Evolutionary conservation across 2,113 vertebrate genomes (phyloP).

Genomic region (Acrocephalus kingi): DNA sequence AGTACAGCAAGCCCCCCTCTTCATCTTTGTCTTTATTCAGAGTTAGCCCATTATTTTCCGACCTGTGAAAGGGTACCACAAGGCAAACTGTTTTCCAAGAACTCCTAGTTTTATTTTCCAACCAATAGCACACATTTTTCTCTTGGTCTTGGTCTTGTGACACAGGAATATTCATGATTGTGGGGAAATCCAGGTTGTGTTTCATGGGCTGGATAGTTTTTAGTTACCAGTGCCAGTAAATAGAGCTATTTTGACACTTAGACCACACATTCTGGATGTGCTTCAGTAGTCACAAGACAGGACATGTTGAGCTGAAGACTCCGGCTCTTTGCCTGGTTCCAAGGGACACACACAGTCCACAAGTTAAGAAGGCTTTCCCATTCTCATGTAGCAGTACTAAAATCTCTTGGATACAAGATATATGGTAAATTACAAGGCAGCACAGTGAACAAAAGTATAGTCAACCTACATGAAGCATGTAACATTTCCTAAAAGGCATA

Average conservation of each 20-base stretch:
- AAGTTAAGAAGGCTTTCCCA: background rate
- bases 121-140: background rate
- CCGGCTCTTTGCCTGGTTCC: background rate
- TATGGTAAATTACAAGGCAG: background rate
- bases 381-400: background rate
- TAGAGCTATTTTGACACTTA: background rate
- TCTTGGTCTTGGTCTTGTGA: background rate
- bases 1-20: background rate
- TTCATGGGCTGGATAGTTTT: background rate
- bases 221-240: background rate
- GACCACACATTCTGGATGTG: background rate
- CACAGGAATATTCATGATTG: background rate
- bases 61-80: background rate
- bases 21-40: background rate
- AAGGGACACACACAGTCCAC: background rate
- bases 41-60: background rate
- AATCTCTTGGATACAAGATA: background rate
- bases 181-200: background rate
- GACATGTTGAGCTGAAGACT: background rate
- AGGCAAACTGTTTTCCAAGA: background rate
- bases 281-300: background rate
- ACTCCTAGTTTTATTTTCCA: conserved; percentile 46
- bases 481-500: conserved; percentile 3
- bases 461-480: background rate
- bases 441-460: background rate